A percentile compares a stretch with the other conserved stretches of the same genome.
Conservation (phyloP, 2,797 vertebrate species). For the Poecile montanus region DNA sequence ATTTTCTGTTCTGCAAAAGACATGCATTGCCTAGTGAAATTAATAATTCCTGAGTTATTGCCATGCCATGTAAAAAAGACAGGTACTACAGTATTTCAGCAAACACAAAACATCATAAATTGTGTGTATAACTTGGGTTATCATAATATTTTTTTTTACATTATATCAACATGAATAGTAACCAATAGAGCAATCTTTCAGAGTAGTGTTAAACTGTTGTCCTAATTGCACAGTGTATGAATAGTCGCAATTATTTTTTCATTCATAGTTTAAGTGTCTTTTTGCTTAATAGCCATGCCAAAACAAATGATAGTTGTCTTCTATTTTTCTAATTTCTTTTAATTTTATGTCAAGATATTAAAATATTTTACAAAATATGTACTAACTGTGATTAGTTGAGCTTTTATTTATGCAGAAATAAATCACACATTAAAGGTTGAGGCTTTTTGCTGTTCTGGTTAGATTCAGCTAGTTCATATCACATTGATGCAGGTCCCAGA, state of each 20-base stretch:
- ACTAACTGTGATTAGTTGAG: not conserved
- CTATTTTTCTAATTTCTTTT: not conserved
- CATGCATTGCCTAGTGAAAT: not conserved
- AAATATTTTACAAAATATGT: not conserved
- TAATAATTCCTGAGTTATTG: not conserved
- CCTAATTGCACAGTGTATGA: not conserved
- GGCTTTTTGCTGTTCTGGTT: not conserved
- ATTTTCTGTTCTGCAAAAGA: not conserved
- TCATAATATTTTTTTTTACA: not conserved
- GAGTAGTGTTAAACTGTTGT: not conserved
- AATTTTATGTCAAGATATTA: not conserved
- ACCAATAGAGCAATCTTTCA: not conserved
- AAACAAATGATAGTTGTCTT: not conserved
- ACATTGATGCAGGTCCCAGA: not conserved
- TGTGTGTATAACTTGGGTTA: not conserved
- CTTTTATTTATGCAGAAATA: not conserved
- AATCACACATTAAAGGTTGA: not conserved
- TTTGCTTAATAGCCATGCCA: not conserved
- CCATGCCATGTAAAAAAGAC: not conserved
- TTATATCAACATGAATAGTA: not conserved
- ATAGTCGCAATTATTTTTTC: not conserved
- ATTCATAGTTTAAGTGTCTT: not conserved
- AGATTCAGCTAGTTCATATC: not conserved
- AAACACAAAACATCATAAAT: not conserved
- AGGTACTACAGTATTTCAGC: not conserved